Evolutionary conservation across 2,113 vertebrate genomes (phyloP).

Genomic region (Parus major): DNA sequence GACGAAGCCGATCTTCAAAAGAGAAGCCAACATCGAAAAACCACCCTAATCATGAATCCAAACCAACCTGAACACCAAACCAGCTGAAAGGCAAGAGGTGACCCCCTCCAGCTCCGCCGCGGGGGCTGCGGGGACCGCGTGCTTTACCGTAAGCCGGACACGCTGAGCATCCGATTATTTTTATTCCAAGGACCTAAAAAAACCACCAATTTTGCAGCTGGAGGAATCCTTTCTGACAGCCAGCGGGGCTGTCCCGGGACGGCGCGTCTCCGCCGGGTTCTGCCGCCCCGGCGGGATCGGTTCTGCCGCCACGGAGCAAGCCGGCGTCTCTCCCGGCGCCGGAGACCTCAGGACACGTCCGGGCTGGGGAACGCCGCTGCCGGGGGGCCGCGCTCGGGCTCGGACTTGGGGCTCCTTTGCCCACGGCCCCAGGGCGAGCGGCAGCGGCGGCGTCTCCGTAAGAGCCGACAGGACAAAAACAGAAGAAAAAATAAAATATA

Average conservation of each 20-base stretch:
- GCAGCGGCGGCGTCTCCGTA: not conserved
- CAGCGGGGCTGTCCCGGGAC: fast-evolving
- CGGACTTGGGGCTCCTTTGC: not conserved
- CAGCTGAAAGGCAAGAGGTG: conserved; percentile 26
- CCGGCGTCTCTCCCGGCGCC: not conserved
- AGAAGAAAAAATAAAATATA: not conserved
- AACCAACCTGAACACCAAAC: conserved; percentile 1
- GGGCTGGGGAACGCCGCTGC: not conserved
- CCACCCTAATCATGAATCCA: not conserved
- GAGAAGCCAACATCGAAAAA: not conserved
- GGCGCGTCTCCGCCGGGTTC: fast-evolving
- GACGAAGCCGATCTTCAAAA: conserved; percentile 36
- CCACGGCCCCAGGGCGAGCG: fast-evolving
- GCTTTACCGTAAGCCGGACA: not conserved
- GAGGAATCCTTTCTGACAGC: not conserved
- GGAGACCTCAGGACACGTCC: conserved; percentile 50
- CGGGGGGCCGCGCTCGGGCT: not conserved
- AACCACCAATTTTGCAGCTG: not conserved
- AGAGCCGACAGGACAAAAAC: conserved; percentile 41
- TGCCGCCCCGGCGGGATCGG: not conserved
- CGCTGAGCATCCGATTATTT: not conserved
- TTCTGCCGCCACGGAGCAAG: not conserved
- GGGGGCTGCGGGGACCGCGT: not conserved
- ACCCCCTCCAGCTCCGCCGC: not conserved
- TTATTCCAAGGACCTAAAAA: conserved; percentile 34